A percentile compares a stretch with the other conserved stretches of the same genome.
Evolutionary conservation across 2,113 vertebrate species (phyloP).

Genomic region (Cyprinodon brontotheroides): DNA sequence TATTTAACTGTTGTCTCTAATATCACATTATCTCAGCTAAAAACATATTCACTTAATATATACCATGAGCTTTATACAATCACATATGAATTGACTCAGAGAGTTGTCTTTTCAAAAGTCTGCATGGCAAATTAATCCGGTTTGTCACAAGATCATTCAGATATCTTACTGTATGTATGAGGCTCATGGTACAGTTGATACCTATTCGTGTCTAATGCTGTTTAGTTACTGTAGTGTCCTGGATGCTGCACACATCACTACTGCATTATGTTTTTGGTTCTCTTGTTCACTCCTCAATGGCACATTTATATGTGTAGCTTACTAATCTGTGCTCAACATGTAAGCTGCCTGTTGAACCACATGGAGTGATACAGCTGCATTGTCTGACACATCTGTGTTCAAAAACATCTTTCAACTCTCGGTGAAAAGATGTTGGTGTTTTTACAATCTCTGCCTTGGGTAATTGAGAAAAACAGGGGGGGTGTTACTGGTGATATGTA

Average conservation of each 20-base stretch:
- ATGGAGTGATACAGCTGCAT: conserved; percentile 41
- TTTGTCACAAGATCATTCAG: background rate
- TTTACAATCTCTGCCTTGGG: conserved; percentile 86
- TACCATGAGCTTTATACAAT: conserved; percentile 67
- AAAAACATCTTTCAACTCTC: conserved; percentile 73
- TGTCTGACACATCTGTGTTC: conserved; percentile 60
- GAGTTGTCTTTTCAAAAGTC: background rate
- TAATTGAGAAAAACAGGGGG: conserved; percentile 46
- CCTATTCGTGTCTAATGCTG: conserved; percentile 54
- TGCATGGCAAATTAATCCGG: background rate
- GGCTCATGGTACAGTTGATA: conserved; percentile 62
- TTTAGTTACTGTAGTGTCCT: conserved; percentile 45
- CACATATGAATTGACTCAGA: background rate
- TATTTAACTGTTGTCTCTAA: conserved; percentile 47
- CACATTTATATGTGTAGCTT: conserved; percentile 51
- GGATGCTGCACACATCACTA: conserved; percentile 53
- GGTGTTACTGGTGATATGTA: conserved; percentile 39
- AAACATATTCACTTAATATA: conserved; percentile 28
- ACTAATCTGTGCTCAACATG: conserved; percentile 57
- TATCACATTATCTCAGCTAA: conserved; percentile 25
- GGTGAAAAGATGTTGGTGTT: conserved; percentile 79
- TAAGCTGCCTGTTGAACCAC: conserved; percentile 53
- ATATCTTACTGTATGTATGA: conserved; percentile 13
- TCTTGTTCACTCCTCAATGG: conserved; percentile 33
- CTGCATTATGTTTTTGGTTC: conserved; percentile 35